Percentiles rank a stretch among this genome's conserved stretches.
Evolutionary conservation across 2,797 vertebrate genomes (phyloP).

Genomic region (Hydrocynus forskahlii): DNA sequence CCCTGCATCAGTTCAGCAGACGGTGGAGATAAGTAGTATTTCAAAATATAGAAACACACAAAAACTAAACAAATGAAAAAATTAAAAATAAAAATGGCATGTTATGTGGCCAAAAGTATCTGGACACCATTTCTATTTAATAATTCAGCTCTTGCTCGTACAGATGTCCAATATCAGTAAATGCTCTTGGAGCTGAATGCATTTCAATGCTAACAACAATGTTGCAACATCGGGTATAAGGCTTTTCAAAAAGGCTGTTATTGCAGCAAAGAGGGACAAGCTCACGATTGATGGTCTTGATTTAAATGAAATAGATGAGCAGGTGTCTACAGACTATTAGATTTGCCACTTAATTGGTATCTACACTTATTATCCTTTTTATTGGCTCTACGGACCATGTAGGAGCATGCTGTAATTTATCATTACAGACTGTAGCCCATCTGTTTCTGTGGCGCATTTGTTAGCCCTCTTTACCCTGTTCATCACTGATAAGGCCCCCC

Average conservation of each 20-base stretch:
- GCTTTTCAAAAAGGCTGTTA: not conserved
- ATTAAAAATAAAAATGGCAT: too few species aligned
- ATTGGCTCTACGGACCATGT: too few species aligned
- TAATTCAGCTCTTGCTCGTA: not conserved
- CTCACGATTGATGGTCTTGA: not conserved
- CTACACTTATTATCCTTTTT: too few species aligned
- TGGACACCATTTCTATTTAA: not conserved
- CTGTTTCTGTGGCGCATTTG: too few species aligned
- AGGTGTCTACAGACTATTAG: too few species aligned
- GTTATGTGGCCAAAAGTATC: not conserved
- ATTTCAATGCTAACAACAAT: not conserved
- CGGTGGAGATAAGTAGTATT: not conserved
- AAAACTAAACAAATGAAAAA: not conserved
- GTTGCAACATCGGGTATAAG: not conserved
- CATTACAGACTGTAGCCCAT: too few species aligned
- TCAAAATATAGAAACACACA: not conserved
- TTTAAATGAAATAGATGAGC: not conserved
- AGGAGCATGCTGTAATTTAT: too few species aligned
- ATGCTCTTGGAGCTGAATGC: not conserved
- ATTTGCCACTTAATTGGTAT: too few species aligned
- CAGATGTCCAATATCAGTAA: not conserved
- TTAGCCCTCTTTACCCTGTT: too few species aligned
- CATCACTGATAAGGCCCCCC: too few species aligned
- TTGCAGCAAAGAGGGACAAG: not conserved
- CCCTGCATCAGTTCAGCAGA: not conserved